A percentile compares a stretch with the other conserved stretches of the same genome.
Evolutionary conservation across 2,888 invertebrate genomes (phyloP).

Genomic region (Drosophila meridiana): DNA sequence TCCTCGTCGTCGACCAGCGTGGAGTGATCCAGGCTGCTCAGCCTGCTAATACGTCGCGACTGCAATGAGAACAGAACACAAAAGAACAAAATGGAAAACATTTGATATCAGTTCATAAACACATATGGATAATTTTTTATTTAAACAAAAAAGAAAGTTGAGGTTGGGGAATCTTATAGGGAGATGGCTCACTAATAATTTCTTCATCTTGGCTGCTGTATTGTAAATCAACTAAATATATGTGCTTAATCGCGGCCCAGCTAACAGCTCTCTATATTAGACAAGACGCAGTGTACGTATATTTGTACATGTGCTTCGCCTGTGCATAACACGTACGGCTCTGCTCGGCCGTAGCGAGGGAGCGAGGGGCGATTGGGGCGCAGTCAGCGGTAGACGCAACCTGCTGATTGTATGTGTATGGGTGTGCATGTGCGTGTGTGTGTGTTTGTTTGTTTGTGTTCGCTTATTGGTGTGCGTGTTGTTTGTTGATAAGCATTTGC

Average conservation of each 20-base stretch:
- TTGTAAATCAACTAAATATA: conserved; percentile 63
- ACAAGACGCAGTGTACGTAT: conserved; percentile 28
- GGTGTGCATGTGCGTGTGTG: conserved; percentile 8
- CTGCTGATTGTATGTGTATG: conserved; percentile 24
- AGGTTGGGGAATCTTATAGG: background rate
- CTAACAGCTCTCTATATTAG: conserved; percentile 31
- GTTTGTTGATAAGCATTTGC: conserved; percentile 71
- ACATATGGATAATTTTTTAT: conserved; percentile 3
- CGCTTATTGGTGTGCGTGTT: conserved; percentile 55
- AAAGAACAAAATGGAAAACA: background rate
- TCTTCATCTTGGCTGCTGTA: conserved; percentile 73
- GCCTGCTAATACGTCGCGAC: conserved; percentile 77
- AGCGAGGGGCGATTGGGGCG: conserved; percentile 4
- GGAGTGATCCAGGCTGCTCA: conserved; percentile 73
- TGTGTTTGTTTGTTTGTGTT: conserved; percentile 14
- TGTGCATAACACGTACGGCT: conserved; percentile 56
- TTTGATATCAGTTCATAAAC: background rate
- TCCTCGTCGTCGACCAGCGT: conserved; percentile 67
- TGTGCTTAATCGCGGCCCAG: conserved; percentile 52
- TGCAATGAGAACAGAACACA: conserved; percentile 43
- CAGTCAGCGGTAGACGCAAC: conserved; percentile 25
- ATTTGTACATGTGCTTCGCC: conserved; percentile 55
- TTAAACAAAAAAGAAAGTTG: background rate
- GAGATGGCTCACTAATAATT: conserved; percentile 76
- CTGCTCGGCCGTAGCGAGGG: background rate